These are phyloP conservation scores for Ophion costatus DNA, from an alignment of 2,888 invertebrate genomes.

Conservation along the genomic window DNA sequence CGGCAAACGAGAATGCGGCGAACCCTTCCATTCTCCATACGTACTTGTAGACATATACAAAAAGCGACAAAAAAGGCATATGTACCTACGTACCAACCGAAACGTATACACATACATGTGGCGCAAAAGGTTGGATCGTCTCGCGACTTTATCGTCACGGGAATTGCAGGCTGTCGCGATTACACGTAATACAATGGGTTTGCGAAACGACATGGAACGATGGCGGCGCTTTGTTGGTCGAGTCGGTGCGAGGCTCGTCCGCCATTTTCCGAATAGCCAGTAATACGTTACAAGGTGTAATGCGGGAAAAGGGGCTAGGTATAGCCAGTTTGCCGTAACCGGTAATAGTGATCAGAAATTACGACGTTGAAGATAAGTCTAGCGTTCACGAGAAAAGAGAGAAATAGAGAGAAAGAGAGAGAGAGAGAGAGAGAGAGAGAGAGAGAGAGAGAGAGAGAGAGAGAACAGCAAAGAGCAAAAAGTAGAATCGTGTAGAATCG, in stretches of 20 bases:
- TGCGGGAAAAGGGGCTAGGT: constrained; percentile 16
- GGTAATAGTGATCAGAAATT: constrained; percentile 49
- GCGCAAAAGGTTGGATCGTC: constrained; percentile 51
- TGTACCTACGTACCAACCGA: background rate
- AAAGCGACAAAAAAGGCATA: constrained; percentile 38
- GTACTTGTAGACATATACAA: constrained; percentile 15
- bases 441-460: background rate
- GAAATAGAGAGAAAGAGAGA: constrained; percentile 9
- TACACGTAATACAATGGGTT: constrained; percentile 67
- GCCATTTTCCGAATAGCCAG: constrained; percentile 41
- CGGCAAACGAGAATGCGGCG: background rate
- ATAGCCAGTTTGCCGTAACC: constrained; percentile 26
- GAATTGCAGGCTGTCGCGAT: constrained; percentile 64
- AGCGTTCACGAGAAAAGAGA: constrained; percentile 1
- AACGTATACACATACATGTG: constrained; percentile 1
- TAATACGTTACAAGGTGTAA: constrained; percentile 31
- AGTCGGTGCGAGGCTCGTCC: constrained; percentile 40
- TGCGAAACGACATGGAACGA: constrained; percentile 53
- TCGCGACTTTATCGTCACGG: constrained; percentile 67
- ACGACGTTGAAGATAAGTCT: constrained; percentile 46
- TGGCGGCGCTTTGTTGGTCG: constrained; percentile 34
- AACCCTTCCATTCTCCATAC: background rate
- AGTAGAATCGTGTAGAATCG: background rate
- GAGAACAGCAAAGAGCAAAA: too few relatives aligned
- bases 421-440: constrained; percentile 13